Evolutionary conservation across 37 sponge, comb jelly and placozoan species (phyloP).

Genomic region (Spongilla lacustris): DNA sequence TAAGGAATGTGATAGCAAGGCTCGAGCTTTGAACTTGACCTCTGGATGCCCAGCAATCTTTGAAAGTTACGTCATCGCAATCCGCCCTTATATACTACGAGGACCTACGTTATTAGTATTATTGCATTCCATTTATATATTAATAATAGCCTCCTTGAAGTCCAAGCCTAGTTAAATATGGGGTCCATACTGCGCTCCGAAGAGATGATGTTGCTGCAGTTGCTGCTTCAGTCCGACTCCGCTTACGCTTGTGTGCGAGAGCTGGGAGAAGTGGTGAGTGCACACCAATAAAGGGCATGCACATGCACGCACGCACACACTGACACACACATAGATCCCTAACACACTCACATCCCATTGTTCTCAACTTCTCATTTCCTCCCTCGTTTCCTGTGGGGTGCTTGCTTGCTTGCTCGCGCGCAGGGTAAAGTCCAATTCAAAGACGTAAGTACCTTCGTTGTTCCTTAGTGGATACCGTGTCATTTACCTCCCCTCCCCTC

Average conservation of each 20-base stretch:
- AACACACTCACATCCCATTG: not conserved
- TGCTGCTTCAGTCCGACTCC: constrained; percentile 94
- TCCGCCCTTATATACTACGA: too few relatives aligned
- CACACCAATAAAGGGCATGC: not conserved
- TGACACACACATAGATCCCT: not conserved
- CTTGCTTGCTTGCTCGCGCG: not conserved
- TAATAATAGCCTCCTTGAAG: too few relatives aligned
- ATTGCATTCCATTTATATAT: too few relatives aligned
- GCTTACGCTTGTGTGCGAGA: constrained; percentile 97
- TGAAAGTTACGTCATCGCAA: too few relatives aligned
- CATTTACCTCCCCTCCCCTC: not conserved
- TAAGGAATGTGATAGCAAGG: too few relatives aligned
- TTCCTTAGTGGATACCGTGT: too few relatives aligned
- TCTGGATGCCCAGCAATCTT: too few relatives aligned
- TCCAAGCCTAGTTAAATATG: constrained; percentile 65
- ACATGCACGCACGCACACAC: not conserved
- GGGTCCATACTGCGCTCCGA: constrained; percentile 93
- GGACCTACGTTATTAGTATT: too few relatives aligned
- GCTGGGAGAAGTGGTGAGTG: constrained; percentile 94
- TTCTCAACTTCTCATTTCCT: too few relatives aligned
- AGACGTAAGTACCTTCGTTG: constrained; percentile 83
- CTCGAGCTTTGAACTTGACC: too few relatives aligned
- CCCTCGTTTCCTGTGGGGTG: too few relatives aligned
- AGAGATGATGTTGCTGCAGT: constrained; percentile 97
- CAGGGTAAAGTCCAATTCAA: constrained; percentile 96